Evolutionary conservation across 2,113 vertebrate genomes (phyloP).

Genomic region (Mesoclemmys tuberculata): DNA sequence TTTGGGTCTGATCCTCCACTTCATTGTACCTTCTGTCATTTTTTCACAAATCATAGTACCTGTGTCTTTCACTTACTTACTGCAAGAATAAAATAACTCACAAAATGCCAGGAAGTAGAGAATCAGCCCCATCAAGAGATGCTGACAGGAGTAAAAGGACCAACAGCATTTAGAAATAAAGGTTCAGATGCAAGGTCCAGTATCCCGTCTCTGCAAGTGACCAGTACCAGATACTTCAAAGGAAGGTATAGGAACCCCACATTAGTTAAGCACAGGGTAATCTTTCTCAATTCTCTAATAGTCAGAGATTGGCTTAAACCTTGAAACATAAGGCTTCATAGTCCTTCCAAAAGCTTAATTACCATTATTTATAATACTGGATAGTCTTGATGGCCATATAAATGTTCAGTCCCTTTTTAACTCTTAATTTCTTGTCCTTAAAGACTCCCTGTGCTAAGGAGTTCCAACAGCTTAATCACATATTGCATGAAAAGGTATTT

Average conservation of each 20-base stretch:
- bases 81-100: background rate
- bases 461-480: background rate
- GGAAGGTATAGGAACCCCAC: background rate
- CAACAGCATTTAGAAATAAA: rapidly evolving
- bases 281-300: background rate
- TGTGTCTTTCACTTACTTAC: background rate
- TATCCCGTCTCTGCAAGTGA: background rate
- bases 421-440: constrained; percentile 37
- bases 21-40: background rate
- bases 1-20: background rate
- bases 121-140: background rate
- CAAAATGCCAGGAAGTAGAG: background rate
- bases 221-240: background rate
- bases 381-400: constrained; percentile 36
- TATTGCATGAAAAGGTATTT: background rate
- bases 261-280: background rate
- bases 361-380: constrained; percentile 16
- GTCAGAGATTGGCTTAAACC: background rate
- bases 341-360: background rate
- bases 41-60: background rate
- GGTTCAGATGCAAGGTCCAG: rapidly evolving
- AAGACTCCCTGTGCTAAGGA: background rate
- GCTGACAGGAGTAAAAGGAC: background rate
- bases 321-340: background rate
- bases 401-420: constrained; percentile 43